phyloP scores from a whole-genome alignment of 2,113 vertebrate species.

The Dromaius novaehollandiae region DNA sequence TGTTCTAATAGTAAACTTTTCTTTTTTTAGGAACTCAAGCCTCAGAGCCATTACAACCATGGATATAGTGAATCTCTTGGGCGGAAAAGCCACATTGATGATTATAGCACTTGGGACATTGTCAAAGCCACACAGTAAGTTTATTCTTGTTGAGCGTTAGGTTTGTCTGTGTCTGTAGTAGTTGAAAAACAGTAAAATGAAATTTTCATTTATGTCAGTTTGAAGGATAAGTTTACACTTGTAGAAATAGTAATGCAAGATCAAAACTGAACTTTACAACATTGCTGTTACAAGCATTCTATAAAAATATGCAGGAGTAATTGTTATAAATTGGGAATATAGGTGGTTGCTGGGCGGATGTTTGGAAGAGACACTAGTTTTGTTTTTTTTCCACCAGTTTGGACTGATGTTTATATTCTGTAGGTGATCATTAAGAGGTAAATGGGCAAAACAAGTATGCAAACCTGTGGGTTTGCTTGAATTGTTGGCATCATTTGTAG shows the following conservation, averaged over 20 bases:
- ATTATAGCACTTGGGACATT: constrained; percentile 99
- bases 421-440: not conserved
- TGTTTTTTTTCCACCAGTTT: not conserved
- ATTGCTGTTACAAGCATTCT: not conserved
- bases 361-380: not conserved
- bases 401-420: not conserved
- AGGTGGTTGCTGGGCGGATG: not conserved
- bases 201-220: not conserved
- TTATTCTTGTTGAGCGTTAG: not conserved
- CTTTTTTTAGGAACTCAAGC: constrained; percentile 90
- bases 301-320: not conserved
- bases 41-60: constrained; percentile 95
- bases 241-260: not conserved
- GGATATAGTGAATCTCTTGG: constrained; percentile 92
- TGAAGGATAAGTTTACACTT: not conserved
- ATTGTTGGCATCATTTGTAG: not conserved
- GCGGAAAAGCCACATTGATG: constrained; percentile 94
- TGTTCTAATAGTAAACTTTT: constrained; percentile 40
- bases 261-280: not conserved
- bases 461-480: not conserved
- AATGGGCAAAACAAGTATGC: not conserved
- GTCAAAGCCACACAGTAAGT: constrained; percentile 99
- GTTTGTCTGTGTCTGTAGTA: not conserved
- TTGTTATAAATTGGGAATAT: not conserved
- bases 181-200: not conserved